These are phyloP conservation scores for Ricordea florida DNA, from an alignment of 92 coral and sea anemone genomes.

Conservation along the genomic window DNA sequence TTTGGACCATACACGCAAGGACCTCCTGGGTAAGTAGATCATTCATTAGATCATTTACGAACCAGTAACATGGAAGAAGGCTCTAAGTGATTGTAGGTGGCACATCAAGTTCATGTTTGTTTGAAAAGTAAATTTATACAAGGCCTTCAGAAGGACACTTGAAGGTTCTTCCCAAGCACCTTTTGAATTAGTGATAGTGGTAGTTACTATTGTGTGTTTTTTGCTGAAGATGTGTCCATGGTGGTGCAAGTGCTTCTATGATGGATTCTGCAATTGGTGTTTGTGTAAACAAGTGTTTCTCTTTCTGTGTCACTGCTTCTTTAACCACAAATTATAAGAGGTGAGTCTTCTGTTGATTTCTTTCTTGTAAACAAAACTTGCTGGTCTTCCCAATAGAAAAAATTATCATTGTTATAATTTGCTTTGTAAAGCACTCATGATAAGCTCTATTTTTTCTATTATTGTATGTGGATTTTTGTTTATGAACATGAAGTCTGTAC, in stretches of 20 bases:
- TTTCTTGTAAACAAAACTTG: not conserved
- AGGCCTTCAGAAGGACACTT: too few relatives aligned
- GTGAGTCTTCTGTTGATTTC: conserved; percentile 22
- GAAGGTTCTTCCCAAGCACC: too few relatives aligned
- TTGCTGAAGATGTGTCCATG: conserved; percentile 78
- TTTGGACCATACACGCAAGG: conserved; percentile 87
- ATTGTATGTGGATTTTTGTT: too few relatives aligned
- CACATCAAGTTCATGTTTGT: too few relatives aligned
- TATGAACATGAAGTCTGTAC: too few relatives aligned
- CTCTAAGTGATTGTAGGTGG: too few relatives aligned
- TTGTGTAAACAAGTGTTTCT: conserved; percentile 21
- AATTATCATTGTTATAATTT: too few relatives aligned
- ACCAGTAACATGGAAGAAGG: not conserved
- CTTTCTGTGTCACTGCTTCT: conserved; percentile 69
- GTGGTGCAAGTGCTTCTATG: conserved; percentile 91
- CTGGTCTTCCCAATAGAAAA: too few relatives aligned
- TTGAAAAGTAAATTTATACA: too few relatives aligned
- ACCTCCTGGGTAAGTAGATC: conserved; percentile 69
- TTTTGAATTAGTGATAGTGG: not conserved
- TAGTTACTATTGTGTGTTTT: not conserved
- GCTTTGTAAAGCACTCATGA: too few relatives aligned
- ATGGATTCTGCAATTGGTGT: conserved; percentile 70
- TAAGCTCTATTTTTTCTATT: too few relatives aligned
- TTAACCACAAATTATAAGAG: conserved; percentile 70
- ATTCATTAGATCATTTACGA: not conserved